Percentiles rank a stretch among this genome's conserved stretches.
Conservation (phyloP, 2,797 vertebrate genomes). For the Onychomys torridus region DNA sequence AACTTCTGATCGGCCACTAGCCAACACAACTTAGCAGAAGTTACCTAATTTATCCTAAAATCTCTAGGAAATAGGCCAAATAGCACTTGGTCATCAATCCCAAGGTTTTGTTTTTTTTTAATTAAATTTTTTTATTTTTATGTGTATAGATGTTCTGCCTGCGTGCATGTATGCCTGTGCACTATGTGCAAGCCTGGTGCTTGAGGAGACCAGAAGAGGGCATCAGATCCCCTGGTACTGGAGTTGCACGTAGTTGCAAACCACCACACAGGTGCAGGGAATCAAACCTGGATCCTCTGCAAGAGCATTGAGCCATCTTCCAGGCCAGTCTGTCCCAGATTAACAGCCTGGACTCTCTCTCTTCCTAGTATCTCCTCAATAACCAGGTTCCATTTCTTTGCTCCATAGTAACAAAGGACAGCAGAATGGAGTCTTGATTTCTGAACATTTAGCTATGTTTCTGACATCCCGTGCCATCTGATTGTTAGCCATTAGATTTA, state of each 20-base stretch:
- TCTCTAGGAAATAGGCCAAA: not conserved
- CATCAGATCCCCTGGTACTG: not conserved
- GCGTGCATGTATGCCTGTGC: too few species aligned
- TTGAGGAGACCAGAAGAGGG: not conserved
- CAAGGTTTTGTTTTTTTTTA: not conserved
- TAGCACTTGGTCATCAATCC: not conserved
- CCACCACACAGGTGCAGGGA: not conserved
- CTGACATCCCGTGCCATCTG: not conserved
- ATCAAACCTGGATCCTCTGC: not conserved
- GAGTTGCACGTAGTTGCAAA: not conserved
- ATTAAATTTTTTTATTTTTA: not conserved
- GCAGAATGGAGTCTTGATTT: not conserved
- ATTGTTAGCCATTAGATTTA: not conserved
- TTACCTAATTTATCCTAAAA: not conserved
- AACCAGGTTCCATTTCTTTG: not conserved
- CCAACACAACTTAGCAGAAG: not conserved
- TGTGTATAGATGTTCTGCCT: not conserved
- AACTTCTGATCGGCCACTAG: not conserved
- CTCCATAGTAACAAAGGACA: fast-evolving
- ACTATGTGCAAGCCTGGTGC: not conserved
- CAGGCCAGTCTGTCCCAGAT: too few species aligned
- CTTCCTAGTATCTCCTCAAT: not conserved
- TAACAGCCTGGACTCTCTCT: not conserved
- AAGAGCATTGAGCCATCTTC: too few species aligned
- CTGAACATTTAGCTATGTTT: not conserved